Evolutionary conservation across 2,113 vertebrate genomes (phyloP), one percentile per base, ranked within the genome.

Genomic region (Chascanopsetta lugubris): DNA sequence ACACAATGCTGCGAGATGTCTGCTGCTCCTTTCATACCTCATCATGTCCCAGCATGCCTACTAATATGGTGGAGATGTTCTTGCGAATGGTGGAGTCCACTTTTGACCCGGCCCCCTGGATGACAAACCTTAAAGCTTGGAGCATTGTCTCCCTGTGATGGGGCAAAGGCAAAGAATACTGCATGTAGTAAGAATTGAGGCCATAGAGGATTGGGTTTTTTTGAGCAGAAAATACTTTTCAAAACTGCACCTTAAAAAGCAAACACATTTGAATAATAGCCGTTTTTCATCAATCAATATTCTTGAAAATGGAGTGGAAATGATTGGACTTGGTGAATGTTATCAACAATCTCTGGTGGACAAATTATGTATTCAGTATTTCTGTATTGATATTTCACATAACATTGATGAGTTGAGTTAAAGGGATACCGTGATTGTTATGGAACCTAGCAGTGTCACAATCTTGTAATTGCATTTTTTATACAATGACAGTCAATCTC

Each of bases 1-100:
- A 34, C 18, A 49, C 24, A 12, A 54, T 24, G 27, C 29, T 42
- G 13, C 4, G 26, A 53, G 57, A 38, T 24, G 67, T 57, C 34
- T 45, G 51, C 45, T n/a, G 20, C 21, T 43, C 30, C 8, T 26
- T 12, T 42, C 85, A 56, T 94, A 99, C 97, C 97, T 99, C 97
- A 10, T 99, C 97, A 0, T 99, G 97, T 89, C 97, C 97, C 92
- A 99, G 90, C 97, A 98, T 99, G 90, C 94, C 92, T 0, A 98
- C 93, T 62, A 99, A 91, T 60, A 93, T 91, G 0, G 86, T 93
- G 85, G 91, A 91, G 79, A 96, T 94, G 75, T 89, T 98, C 83
- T 96, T 99, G 90, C 94, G 92, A 63, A 99, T 95, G 20, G 84
- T 27, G 40, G 92, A 92, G 71, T 99, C 97, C 34, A 99, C 96